These are phyloP conservation scores for Morpho helenor DNA, from an alignment of 2,888 invertebrate species.

Conservation along the genomic window DNA sequence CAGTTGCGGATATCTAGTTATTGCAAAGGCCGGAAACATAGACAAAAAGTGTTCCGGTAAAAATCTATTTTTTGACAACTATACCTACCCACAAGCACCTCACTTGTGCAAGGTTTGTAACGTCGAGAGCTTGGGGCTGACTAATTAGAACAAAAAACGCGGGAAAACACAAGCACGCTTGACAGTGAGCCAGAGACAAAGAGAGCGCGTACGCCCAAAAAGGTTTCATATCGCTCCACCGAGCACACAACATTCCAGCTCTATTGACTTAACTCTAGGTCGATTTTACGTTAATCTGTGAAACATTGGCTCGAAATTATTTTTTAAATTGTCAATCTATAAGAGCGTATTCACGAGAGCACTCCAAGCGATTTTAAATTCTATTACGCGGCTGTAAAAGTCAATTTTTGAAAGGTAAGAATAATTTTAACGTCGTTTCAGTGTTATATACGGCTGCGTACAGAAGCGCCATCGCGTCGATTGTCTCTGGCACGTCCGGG, in stretches of 20 bases:
- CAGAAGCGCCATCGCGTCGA: slow-evolving; percentile 75
- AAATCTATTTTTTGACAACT: neutral
- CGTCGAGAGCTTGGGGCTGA: slow-evolving; percentile 62
- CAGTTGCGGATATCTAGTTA: no score
- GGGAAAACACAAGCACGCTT: slow-evolving; percentile 77
- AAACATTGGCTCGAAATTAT: slow-evolving; percentile 55
- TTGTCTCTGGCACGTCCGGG: slow-evolving; percentile 76
- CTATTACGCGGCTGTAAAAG: slow-evolving; percentile 23
- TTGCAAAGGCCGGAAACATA: no score
- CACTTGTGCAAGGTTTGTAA: slow-evolving; percentile 40
- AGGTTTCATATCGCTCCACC: slow-evolving; percentile 45
- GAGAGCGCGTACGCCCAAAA: slow-evolving; percentile 55
- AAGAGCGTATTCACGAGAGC: slow-evolving; percentile 32
- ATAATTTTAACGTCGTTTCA: slow-evolving; percentile 34
- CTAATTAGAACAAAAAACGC: slow-evolving; percentile 79
- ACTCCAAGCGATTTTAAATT: slow-evolving; percentile 30
- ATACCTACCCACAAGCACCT: neutral
- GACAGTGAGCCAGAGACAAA: slow-evolving; percentile 77
- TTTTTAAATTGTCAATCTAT: slow-evolving; percentile 40
- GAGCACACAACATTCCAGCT: slow-evolving; percentile 21
- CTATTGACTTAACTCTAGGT: slow-evolving; percentile 34
- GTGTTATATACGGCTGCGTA: slow-evolving; percentile 51
- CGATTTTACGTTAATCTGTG: slow-evolving; percentile 37
- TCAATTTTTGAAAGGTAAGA: slow-evolving; percentile 22
- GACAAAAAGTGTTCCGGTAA: no score